These are phyloP conservation scores for Oncopodura yosiiana DNA, from an alignment of 1,140 invertebrate genomes.

Conservation along the genomic window DNA sequence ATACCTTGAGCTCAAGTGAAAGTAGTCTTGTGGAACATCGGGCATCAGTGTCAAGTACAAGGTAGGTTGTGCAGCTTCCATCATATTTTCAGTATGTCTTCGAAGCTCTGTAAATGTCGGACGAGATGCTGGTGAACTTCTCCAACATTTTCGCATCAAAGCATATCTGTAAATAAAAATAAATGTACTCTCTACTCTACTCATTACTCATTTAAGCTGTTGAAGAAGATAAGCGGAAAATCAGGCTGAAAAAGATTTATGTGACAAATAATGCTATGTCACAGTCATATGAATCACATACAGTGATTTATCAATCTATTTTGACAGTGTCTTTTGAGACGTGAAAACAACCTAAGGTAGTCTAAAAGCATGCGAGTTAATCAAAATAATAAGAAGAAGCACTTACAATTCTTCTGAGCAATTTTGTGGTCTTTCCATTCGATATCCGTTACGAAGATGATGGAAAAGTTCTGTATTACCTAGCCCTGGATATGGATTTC, in stretches of 20 bases:
- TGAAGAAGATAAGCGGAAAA: no score
- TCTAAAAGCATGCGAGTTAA: no score
- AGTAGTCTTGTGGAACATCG: constrained; percentile 27
- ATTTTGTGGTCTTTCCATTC: constrained; percentile 50
- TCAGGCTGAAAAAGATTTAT: no score
- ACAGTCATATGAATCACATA: no score
- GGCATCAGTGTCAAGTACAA: constrained; percentile 37
- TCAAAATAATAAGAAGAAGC: no score
- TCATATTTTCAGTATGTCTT: constrained; percentile 51
- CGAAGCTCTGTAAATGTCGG: constrained; percentile 65
- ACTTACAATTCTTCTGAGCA: constrained; percentile 55
- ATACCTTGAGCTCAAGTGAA: constrained; percentile 22
- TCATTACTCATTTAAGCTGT: neutral
- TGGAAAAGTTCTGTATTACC: constrained; percentile 42
- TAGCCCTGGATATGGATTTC: constrained; percentile 40
- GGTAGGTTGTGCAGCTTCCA: constrained; percentile 45
- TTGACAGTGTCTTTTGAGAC: no score
- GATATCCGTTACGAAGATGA: constrained; percentile 46
- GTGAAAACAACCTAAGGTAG: no score
- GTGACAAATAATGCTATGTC: no score
- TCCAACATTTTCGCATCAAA: constrained; percentile 80
- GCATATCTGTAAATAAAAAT: constrained; percentile 45
- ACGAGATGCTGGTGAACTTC: constrained; percentile 55
- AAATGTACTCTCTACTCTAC: neutral
- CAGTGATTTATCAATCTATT: no score